Percentiles rank a stretch among this genome's conserved stretches.
These are phyloP conservation scores for Sphecodes monilicornis DNA, from an alignment of 2,888 invertebrate species.

Conservation along the genomic window DNA sequence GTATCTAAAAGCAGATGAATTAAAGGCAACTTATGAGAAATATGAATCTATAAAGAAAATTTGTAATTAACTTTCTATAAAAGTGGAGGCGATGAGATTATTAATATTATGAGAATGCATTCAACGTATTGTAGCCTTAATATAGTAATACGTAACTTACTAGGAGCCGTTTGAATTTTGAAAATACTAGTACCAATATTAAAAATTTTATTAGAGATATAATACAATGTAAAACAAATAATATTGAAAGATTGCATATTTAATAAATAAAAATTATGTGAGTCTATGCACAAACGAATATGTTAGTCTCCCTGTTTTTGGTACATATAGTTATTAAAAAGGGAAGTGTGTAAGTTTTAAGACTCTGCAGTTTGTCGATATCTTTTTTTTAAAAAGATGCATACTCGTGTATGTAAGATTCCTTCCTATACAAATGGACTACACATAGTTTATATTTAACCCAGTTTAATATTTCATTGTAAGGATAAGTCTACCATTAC, in stretches of 20 bases:
- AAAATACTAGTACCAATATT: slow-evolving; percentile 57
- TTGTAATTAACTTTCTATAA: slow-evolving; percentile 62
- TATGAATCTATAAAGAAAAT: slow-evolving; percentile 50
- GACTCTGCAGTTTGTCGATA: neutral
- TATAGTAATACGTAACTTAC: slow-evolving; percentile 59
- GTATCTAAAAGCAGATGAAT: slow-evolving; percentile 42
- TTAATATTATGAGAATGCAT: slow-evolving; percentile 54
- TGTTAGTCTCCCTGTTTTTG: slow-evolving; percentile 38
- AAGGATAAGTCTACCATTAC: slow-evolving; percentile 20
- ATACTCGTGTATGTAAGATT: slow-evolving; percentile 54
- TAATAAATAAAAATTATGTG: slow-evolving; percentile 58
- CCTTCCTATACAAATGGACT: slow-evolving; percentile 24
- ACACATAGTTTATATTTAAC: slow-evolving; percentile 14
- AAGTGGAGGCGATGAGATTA: slow-evolving; percentile 58
- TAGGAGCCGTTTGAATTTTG: slow-evolving; percentile 61
- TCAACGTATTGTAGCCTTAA: slow-evolving; percentile 60
- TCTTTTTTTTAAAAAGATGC: slow-evolving; percentile 33
- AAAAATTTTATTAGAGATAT: slow-evolving; percentile 62
- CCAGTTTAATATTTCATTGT: slow-evolving; percentile 43
- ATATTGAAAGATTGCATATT: slow-evolving; percentile 60
- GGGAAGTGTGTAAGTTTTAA: slow-evolving; percentile 7
- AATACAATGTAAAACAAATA: slow-evolving; percentile 60
- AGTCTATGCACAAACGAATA: slow-evolving; percentile 56
- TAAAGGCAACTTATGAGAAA: slow-evolving; percentile 33
- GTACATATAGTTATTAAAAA: slow-evolving; percentile 19